Percentiles rank a stretch among this genome's conserved stretches.
Evolutionary conservation across 2,113 vertebrate genomes (phyloP).

Genomic region (Pterocles gutturalis): DNA sequence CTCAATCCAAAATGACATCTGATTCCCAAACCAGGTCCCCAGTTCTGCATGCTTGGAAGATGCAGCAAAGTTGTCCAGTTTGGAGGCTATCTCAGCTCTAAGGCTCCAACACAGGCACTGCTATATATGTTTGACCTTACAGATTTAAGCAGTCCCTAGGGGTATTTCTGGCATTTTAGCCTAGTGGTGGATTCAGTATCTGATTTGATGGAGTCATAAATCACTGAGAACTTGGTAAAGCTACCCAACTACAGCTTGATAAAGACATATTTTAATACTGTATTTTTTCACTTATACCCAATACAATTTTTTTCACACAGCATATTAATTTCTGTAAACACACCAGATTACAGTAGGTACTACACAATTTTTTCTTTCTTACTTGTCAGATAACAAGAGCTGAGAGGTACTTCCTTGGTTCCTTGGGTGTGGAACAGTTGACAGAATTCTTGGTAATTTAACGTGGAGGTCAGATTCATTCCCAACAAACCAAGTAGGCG

Average conservation of each 20-base stretch:
- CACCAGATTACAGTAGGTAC: not conserved
- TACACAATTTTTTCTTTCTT: not conserved
- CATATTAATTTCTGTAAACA: not conserved
- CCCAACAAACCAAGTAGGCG: slow-evolving; percentile 69
- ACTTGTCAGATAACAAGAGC: not conserved
- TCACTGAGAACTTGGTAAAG: not conserved
- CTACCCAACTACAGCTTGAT: not conserved
- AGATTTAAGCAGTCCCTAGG: not conserved
- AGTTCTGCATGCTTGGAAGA: not conserved
- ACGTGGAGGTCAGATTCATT: slow-evolving; percentile 33
- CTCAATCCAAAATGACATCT: not conserved
- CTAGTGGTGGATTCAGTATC: not conserved
- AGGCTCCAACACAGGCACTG: not conserved
- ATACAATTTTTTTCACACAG: not conserved
- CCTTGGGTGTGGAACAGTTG: slow-evolving; percentile 39
- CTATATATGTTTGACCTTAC: not conserved
- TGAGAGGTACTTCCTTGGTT: not conserved
- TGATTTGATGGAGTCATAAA: not conserved
- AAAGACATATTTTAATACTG: not conserved
- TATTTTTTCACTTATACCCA: not conserved
- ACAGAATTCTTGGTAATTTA: slow-evolving; percentile 75
- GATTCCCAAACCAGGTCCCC: not conserved
- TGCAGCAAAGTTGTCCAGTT: not conserved
- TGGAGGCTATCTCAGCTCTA: not conserved
- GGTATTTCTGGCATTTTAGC: not conserved